Conservation (phyloP, 2,888 invertebrate genomes). For the Rosalia funebris region DNA sequence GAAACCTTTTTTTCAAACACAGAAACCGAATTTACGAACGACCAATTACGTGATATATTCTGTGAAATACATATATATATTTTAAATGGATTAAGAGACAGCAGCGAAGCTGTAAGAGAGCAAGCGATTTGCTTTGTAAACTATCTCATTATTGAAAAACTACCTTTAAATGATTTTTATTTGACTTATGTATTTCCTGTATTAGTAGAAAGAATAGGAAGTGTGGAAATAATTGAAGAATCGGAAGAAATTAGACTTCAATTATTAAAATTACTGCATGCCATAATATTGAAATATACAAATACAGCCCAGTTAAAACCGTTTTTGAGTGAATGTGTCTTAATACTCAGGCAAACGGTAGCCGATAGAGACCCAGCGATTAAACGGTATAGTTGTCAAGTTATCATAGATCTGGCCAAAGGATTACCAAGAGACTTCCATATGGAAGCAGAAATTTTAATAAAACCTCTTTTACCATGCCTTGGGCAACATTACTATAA, state of each 20-base stretch:
- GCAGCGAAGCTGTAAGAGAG: conserved; percentile 73
- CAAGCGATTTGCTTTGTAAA: conserved; percentile 68
- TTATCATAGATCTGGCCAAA: conserved; percentile 74
- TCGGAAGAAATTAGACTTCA: conserved; percentile 86
- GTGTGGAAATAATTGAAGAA: conserved; percentile 75
- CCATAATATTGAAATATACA: conserved; percentile 67
- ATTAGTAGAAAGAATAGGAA: conserved; percentile 80
- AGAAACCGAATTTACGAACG: conserved; percentile 60
- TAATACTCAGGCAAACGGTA: conserved; percentile 77
- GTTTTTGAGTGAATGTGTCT: conserved; percentile 80
- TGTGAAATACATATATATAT: conserved; percentile 63
- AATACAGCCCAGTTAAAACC: conserved; percentile 70
- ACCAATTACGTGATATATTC: conserved; percentile 61
- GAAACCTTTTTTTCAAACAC: conserved; percentile 65
- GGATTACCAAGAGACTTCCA: conserved; percentile 77
- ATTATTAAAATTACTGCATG: conserved; percentile 73
- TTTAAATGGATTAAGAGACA: conserved; percentile 67
- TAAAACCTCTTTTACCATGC: conserved; percentile 78
- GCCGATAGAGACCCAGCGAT: conserved; percentile 84
- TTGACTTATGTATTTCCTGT: conserved; percentile 80
- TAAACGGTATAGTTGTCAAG: conserved; percentile 77
- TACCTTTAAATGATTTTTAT: conserved; percentile 77
- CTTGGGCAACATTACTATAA: conserved; percentile 85
- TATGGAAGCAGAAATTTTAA: conserved; percentile 76
- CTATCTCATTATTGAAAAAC: conserved; percentile 66